Base-by-base conservation (phyloP, 2,888 invertebrate genomes). In the Yponomeuta cagnagella region DNA sequence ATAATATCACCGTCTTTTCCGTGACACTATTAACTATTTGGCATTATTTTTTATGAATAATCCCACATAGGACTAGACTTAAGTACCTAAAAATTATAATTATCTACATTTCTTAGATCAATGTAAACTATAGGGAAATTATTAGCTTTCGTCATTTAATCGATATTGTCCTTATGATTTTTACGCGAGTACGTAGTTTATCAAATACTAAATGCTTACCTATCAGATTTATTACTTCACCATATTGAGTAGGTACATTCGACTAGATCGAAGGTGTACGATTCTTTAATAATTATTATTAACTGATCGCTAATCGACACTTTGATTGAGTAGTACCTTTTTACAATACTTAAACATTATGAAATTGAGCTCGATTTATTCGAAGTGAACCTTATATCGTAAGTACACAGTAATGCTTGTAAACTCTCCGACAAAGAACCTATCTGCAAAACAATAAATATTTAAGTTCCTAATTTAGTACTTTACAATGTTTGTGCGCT, bases 131-230 rank as follows among this genome's bases (percentile, higher is more conserved):
- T 81, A 80, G 82, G 85, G 86, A 80, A 71, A 71, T 88, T 79
- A 48, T 70, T 70, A 70, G 87, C 82, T 84, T 88, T 88, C 87
- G 84, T 90, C 88, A 87, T 84, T 86, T 80, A 82, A 87, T 89
- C 89, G 88, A 92, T 92, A 92, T 92, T 92, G 92, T 92, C 92
- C 89, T 86, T 89, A 91, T 87, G 84, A 87, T 88, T 90, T 89
- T 91, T 90, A 90, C 88, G 90, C 88, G 87, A 90, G 88, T 89
- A 90, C 90, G 88, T 84, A 85, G 88, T 87, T 86, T 89, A 90
- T 87, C 87, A 88, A 89, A 88, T 86, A 86, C 86, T 88, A 89
- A 85, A 88, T 86, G 84, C 52, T 58, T 88, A 86, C 87, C 85
- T 85, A 85, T 83, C 82, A 84, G 83, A 82, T 82, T 82, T 83